These are phyloP conservation scores for Brachylomia viminalis DNA, from an alignment of 2,888 invertebrate genomes.

Conservation along the genomic window DNA sequence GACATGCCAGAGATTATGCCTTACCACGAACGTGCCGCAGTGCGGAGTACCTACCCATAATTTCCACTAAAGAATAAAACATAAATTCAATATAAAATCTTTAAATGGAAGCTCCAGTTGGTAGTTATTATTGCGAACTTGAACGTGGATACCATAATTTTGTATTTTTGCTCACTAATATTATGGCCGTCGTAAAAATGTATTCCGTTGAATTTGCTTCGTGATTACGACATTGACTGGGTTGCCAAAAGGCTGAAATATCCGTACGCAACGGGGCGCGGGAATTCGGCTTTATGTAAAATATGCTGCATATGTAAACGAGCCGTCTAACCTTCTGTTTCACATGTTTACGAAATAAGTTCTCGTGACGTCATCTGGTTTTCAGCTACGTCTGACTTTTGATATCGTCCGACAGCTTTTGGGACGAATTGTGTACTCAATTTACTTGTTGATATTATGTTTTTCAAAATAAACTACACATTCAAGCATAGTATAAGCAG, in stretches of 20 bases:
- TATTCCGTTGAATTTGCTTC: constrained; percentile 55
- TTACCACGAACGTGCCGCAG: constrained; percentile 79
- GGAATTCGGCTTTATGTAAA: constrained; percentile 61
- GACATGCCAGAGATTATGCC: constrained; percentile 82
- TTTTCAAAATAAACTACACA: background rate
- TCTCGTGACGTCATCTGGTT: constrained; percentile 57
- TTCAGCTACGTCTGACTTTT: constrained; percentile 41
- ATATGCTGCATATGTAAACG: constrained; percentile 60
- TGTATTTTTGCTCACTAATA: constrained; percentile 69
- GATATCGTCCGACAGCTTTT: constrained; percentile 34
- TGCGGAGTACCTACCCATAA: constrained; percentile 81
- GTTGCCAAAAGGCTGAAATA: constrained; percentile 43
- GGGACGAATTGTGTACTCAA: constrained; percentile 13
- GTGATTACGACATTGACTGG: constrained; percentile 58
- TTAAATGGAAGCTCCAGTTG: constrained; percentile 71
- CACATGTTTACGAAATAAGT: constrained; percentile 65
- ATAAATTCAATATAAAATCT: constrained; percentile 81
- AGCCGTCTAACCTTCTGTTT: constrained; percentile 58
- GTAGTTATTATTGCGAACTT: constrained; percentile 75
- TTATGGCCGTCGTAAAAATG: constrained; percentile 65
- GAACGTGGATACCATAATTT: constrained; percentile 64
- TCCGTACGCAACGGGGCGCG: constrained; percentile 37
- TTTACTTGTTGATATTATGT: background rate
- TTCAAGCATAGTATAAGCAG: background rate
- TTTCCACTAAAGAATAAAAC: constrained; percentile 79